Conservation (phyloP, 2,888 invertebrate genomes). For the Calephelis perditalis region DNA sequence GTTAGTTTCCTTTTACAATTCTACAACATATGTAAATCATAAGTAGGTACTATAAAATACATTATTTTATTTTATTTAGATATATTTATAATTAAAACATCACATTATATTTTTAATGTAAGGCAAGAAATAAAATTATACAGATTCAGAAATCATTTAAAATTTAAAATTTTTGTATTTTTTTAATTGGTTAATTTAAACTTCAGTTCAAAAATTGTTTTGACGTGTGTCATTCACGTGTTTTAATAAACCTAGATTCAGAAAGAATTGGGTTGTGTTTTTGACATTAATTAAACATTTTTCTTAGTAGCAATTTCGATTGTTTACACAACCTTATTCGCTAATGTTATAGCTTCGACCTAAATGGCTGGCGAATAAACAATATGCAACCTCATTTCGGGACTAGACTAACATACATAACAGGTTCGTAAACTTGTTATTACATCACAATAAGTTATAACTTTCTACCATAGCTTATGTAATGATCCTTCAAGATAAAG, state of each 20-base stretch:
- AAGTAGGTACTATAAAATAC: no score
- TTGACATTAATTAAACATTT: slow-evolving; percentile 26
- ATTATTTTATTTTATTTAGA: no score
- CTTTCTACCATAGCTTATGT: slow-evolving; percentile 21
- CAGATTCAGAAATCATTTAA: no score
- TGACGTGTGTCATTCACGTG: slow-evolving; percentile 32
- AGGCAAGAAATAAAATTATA: no score
- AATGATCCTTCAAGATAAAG: slow-evolving; percentile 15
- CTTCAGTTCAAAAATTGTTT: background rate
- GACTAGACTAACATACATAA: slow-evolving; percentile 11
- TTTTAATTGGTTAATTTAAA: no score
- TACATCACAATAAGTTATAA: slow-evolving; percentile 19
- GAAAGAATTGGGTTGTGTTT: slow-evolving; percentile 46
- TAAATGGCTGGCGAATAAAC: slow-evolving; percentile 25
- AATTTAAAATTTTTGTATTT: no score
- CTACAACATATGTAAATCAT: no score
- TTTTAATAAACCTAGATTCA: slow-evolving; percentile 57
- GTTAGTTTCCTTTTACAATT: no score
- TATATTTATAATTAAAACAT: no score
- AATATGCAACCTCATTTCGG: slow-evolving; percentile 16
- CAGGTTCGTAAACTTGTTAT: slow-evolving; percentile 15
- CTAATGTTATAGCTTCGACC: slow-evolving; percentile 30
- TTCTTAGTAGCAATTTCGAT: slow-evolving; percentile 42
- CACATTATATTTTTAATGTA: no score
- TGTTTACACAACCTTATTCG: slow-evolving; percentile 50